phyloP scores from a whole-genome alignment of 1,140 invertebrate genomes.

The Ooceraea biroi region DNA sequence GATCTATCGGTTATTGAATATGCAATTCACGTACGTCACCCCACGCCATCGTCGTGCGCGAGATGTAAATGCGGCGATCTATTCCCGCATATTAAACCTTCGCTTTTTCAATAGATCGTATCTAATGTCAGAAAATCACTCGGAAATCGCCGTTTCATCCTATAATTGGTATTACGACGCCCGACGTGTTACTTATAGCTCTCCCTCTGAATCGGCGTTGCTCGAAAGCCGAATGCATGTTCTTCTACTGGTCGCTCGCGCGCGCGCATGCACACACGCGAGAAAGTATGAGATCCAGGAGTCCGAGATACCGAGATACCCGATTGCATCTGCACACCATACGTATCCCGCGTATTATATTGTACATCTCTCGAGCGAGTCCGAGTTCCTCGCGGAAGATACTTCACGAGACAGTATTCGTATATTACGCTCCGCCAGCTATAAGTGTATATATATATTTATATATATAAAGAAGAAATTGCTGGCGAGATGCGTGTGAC shows the following conservation, averaged over 20 bases:
- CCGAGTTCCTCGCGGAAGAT: not conserved
- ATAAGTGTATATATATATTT: not conserved
- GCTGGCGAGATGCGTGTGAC: not conserved
- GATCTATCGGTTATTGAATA: not conserved
- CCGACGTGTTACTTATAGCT: not conserved
- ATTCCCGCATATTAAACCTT: not conserved
- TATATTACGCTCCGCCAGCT: not conserved
- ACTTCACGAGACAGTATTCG: not conserved
- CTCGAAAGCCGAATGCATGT: not conserved
- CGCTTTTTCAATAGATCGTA: not conserved
- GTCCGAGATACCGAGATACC: not conserved
- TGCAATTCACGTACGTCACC: not conserved
- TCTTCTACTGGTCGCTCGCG: not conserved
- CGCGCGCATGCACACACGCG: too few species aligned
- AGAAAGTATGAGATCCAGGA: not conserved
- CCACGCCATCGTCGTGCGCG: not conserved
- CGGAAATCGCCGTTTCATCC: not conserved
- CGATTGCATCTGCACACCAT: not conserved
- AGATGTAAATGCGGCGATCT: not conserved
- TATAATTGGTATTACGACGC: not conserved
- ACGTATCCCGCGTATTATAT: not conserved
- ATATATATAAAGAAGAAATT: not conserved
- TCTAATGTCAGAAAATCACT: not conserved
- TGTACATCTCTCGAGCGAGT: not conserved
- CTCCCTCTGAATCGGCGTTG: constrained; percentile 12